Percentiles rank a stretch among this genome's conserved stretches.
phyloP scores from a whole-genome alignment of 2,888 invertebrate species.

The Invenusta paracnida region DNA sequence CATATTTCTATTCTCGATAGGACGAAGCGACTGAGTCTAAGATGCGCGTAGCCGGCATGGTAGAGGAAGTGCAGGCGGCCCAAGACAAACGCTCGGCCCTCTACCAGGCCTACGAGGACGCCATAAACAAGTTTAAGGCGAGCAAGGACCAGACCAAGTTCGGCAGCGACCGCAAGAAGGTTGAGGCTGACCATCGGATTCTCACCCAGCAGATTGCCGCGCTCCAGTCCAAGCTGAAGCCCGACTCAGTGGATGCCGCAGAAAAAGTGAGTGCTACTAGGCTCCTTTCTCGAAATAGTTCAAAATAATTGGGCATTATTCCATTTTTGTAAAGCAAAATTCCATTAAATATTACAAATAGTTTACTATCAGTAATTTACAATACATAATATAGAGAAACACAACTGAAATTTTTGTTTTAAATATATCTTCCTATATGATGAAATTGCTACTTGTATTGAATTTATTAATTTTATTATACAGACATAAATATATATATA shows the following conservation, averaged over 20 bases:
- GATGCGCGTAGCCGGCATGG: slow-evolving; percentile 61
- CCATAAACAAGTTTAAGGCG: slow-evolving; percentile 65
- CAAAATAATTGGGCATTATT: too few relatives aligned
- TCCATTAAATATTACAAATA: too few relatives aligned
- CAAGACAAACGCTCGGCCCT: slow-evolving; percentile 66
- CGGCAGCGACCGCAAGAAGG: slow-evolving; percentile 63
- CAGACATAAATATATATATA: too few relatives aligned
- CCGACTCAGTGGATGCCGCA: slow-evolving; percentile 66
- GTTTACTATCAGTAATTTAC: too few relatives aligned
- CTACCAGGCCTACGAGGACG: slow-evolving; percentile 67
- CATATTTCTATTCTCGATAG: too few relatives aligned
- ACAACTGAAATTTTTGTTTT: too few relatives aligned
- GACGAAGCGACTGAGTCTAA: slow-evolving; percentile 64
- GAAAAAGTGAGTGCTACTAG: slow-evolving; percentile 63
- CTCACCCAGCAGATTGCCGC: slow-evolving; percentile 64
- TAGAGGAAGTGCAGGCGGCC: slow-evolving; percentile 65
- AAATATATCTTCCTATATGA: too few relatives aligned
- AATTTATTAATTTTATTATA: too few relatives aligned
- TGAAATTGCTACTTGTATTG: too few relatives aligned
- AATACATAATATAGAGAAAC: too few relatives aligned
- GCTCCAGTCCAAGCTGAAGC: slow-evolving; percentile 64
- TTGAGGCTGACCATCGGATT: slow-evolving; percentile 66
- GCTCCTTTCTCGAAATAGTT: too few relatives aligned
- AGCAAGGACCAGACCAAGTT: slow-evolving; percentile 64
- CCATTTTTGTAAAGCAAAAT: too few relatives aligned